phyloP scores from a whole-genome alignment of 2,797 vertebrate genomes.

The Argyrosomus regius region DNA sequence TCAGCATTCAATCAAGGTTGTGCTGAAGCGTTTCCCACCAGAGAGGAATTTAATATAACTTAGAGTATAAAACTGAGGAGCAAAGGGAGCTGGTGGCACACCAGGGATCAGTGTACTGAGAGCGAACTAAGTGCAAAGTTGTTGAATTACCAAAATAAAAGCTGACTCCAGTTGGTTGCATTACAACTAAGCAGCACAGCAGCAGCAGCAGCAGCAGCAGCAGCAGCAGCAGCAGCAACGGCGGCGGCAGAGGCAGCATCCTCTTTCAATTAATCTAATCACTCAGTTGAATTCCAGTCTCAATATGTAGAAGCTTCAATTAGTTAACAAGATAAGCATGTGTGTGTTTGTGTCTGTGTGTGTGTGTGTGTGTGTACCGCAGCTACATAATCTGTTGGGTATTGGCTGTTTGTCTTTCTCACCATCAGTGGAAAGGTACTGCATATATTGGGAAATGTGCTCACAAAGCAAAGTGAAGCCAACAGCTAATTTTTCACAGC shows the following conservation, averaged over 20 bases:
- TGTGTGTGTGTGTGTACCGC: conserved; percentile 12
- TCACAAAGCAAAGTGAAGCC: conserved; percentile 17
- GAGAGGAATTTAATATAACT: conserved; percentile 50
- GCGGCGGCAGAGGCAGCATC: not conserved
- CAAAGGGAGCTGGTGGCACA: conserved; percentile 50
- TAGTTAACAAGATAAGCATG: conserved; percentile 53
- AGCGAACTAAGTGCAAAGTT: conserved; percentile 53
- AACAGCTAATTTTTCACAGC: conserved; percentile 1
- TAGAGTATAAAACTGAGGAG: conserved; percentile 37
- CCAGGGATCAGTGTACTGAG: conserved; percentile 44
- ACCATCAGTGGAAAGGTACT: conserved; percentile 3
- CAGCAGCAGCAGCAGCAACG: not conserved
- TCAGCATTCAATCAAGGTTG: conserved; percentile 65
- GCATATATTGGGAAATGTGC: conserved; percentile 28
- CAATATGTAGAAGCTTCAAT: conserved; percentile 48
- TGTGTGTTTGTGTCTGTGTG: not conserved
- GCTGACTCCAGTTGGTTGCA: conserved; percentile 60
- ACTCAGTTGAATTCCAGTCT: conserved; percentile 40
- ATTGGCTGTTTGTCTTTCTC: conserved; percentile 11
- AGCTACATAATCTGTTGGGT: conserved; percentile 25
- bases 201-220: conserved; percentile 17
- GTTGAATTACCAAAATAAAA: conserved; percentile 64
- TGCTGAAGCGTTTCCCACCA: conserved; percentile 21
- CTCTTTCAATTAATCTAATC: conserved; percentile 54
- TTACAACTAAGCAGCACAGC: conserved; percentile 33